Base-by-base conservation (phyloP, 2,888 invertebrate genomes). In the Mythimna albipuncta region DNA sequence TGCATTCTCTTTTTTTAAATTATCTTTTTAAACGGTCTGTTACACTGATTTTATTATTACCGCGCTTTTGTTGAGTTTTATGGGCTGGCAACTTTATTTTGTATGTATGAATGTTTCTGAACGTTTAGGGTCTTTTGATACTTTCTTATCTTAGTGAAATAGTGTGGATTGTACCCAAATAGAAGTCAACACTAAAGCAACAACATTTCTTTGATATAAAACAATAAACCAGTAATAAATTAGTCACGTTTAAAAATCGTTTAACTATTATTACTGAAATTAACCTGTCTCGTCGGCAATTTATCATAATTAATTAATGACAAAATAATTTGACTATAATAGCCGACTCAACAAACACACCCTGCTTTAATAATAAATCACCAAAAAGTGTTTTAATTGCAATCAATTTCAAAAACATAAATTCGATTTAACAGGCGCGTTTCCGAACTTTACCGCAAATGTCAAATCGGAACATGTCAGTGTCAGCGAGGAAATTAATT, bases 11-110 rank as follows among this genome's bases (percentile, higher is more conserved):
- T 81, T 70, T 75, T 84, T 73, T 71, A 74, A 83, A 80, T 85
- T 80, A 78, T 81, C 74, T 82, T 85, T 87, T 85, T 84, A 83
- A 87, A 84, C 72, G 79, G 76, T 76, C 76, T 78, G 79, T 83
- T 85, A 85, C 83, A 85, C 78, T 75, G 82, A 87, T 87, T 83
- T 82, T 83, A 79, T 82, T 77, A 75, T 84, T 50, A 81, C 75
- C 77, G 26, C 69, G 72, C 35, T 83, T 81, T 77, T 69, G 73
- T 75, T 68, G 68, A 57, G 68, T 71, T 74, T 69, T 64, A 66
- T 61, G 50, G 19, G 38, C 57, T 78, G 65, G 82, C 55, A 82
- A 72, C 55, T 82, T 69, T 80, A 21, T 41, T 41, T 58, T 9
- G 38, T 50, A n/a, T 44, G 2, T 58, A 19, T 61, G 38, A 32